phyloP scores from a whole-genome alignment of 23 tunicate species.

The Halocynthia roretzi region DNA sequence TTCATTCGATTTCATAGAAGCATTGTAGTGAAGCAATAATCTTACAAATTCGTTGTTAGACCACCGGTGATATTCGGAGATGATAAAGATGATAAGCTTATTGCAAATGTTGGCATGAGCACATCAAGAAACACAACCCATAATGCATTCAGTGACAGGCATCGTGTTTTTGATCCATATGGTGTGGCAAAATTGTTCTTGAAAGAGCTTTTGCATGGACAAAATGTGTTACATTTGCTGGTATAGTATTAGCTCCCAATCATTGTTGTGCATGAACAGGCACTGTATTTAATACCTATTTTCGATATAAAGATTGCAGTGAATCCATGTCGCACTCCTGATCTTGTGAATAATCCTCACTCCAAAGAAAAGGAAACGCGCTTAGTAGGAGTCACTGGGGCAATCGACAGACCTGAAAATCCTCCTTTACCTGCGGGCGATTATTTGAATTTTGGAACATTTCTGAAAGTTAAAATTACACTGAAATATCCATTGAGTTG shows the following conservation, averaged over 20 bases:
- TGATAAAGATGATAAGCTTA: constrained; percentile 37
- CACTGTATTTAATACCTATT: no score
- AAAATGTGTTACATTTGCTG: background rate
- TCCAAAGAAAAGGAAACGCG: constrained; percentile 13
- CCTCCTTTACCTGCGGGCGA: constrained; percentile 70
- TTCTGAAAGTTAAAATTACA: constrained; percentile 39
- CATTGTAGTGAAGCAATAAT: no score
- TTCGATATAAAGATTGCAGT: constrained; percentile 32
- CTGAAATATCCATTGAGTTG: constrained; percentile 33
- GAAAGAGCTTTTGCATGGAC: constrained; percentile 56
- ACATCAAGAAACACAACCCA: constrained; percentile 61
- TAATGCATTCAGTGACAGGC: constrained; percentile 58
- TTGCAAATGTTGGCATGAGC: constrained; percentile 61
- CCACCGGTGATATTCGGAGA: constrained; percentile 56
- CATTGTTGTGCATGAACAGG: no score
- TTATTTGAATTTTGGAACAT: constrained; percentile 58
- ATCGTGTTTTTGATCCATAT: constrained; percentile 64
- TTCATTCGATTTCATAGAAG: no score
- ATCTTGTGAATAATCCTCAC: constrained; percentile 29
- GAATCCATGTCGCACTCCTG: constrained; percentile 62
- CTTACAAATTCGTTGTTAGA: constrained; percentile 14
- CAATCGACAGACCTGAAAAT: constrained; percentile 61
- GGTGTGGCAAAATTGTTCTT: constrained; percentile 66
- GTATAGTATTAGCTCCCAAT: no score
- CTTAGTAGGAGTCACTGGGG: constrained; percentile 71